Base-by-base conservation (phyloP, 2,113 vertebrate species). In the Neofelis nebulosa region DNA sequence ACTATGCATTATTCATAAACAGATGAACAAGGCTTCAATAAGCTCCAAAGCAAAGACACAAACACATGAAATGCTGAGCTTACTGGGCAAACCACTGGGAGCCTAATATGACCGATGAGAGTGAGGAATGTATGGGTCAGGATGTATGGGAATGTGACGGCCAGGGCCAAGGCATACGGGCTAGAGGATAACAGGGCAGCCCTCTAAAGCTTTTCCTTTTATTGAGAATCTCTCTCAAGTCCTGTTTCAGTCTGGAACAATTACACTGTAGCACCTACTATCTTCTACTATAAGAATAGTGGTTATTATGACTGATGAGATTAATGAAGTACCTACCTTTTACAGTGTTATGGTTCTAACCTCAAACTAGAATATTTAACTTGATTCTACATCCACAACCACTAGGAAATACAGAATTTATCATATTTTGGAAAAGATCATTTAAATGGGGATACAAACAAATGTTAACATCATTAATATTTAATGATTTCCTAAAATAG, bases 401-500 rank as follows among this genome's bases (percentile, higher is more conserved):
- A 82, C 19, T 95, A 41, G 10, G 41, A 91, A 97, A 78, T 63
- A n/a, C 16, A 68, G 8, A 76, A 96, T 78, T 50, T 36, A 52
- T 12, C 11, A 83, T 9, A 4, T 18, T 85, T 81, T 5, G 15
- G n/a, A 76, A 94, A 96, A 96, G 12, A 69, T 48, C 71, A 88
- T 8, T 68, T 66, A 90, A 92, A 78, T 80, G 36, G 33, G 12
- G 18, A 86, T 89, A 69, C 9, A 69, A 78, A 61, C 41, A 74
- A 89, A 68, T 55, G 14, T 68, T 90, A 96, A 23, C 9, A 89
- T 74, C 12, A 80, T 2, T 87, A 93, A 94, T 36, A 91, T 45
- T 65, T 92, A 81, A 36, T 68, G 14, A 81, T 89, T 89, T 95
- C 92, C 63, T 83, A 94, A 91, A 94, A 97, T 48, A 93, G 55